Conservation (phyloP, 2,113 vertebrate species). For the Clupea harengus region DNA sequence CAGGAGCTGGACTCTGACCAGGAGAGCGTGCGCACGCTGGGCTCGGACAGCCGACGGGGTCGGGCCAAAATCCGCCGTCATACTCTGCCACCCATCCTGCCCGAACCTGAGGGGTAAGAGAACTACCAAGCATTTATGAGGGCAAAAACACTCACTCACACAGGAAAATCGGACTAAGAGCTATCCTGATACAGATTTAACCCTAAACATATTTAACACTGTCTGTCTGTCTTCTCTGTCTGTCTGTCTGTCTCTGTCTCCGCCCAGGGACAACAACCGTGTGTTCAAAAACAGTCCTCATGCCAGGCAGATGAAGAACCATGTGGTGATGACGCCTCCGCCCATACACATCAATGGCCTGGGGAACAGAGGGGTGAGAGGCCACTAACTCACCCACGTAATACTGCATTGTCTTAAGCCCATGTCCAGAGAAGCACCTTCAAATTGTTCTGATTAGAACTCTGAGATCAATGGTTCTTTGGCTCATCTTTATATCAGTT, state of each 20-base stretch:
- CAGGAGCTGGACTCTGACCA: conserved; percentile 78
- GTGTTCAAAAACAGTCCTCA: conserved; percentile 75
- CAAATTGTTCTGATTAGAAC: neutral
- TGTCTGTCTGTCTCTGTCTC: neutral
- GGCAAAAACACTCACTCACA: neutral
- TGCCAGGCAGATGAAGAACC: conserved; percentile 70
- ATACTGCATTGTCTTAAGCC: neutral
- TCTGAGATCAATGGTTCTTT: neutral
- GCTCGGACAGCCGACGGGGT: conserved; percentile 59
- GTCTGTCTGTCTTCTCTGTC: neutral
- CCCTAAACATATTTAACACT: neutral
- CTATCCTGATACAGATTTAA: neutral
- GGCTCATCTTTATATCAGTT: neutral
- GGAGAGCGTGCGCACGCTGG: conserved; percentile 71
- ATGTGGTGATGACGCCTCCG: conserved; percentile 74
- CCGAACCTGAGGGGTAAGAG: conserved; percentile 73
- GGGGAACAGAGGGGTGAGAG: conserved; percentile 77
- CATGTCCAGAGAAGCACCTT: neutral
- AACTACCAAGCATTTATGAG: neutral
- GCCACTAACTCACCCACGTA: neutral
- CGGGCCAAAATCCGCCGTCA: conserved; percentile 58
- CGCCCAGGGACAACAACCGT: conserved; percentile 67
- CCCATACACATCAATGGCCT: conserved; percentile 75
- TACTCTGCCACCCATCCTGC: conserved; percentile 75
- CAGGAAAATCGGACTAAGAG: neutral